Evolutionary conservation across 2,888 invertebrate genomes (phyloP).

Genomic region (Beris morrisii): DNA sequence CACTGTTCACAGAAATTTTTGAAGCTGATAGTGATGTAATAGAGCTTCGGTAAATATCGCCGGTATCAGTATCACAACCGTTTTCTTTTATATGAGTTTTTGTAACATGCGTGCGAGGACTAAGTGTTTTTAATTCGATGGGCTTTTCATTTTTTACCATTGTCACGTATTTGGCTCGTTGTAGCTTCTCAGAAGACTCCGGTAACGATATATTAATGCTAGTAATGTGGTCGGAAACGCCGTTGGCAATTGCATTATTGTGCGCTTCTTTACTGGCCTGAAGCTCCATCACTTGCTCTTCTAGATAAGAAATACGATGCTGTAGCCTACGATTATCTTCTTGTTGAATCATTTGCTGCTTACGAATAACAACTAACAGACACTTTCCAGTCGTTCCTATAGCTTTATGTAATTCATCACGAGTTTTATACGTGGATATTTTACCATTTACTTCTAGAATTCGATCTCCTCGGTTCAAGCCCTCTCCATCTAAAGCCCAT

Average conservation of each 20-base stretch:
- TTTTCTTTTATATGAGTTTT: slow-evolving; percentile 54
- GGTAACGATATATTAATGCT: slow-evolving; percentile 71
- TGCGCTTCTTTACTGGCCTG: slow-evolving; percentile 52
- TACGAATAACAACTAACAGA: slow-evolving; percentile 53
- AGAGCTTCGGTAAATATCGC: slow-evolving; percentile 41
- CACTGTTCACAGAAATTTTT: slow-evolving; percentile 55
- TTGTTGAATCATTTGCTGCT: slow-evolving; percentile 57
- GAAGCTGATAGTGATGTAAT: slow-evolving; percentile 53
- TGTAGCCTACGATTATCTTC: slow-evolving; percentile 82
- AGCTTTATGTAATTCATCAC: slow-evolving; percentile 72
- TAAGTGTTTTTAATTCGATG: slow-evolving; percentile 49
- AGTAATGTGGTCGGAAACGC: slow-evolving; percentile 61
- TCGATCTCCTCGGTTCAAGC: slow-evolving; percentile 72
- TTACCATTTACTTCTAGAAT: slow-evolving; percentile 82
- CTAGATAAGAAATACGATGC: slow-evolving; percentile 85
- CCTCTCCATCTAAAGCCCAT: slow-evolving; percentile 79
- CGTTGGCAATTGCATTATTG: slow-evolving; percentile 1
- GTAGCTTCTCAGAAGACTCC: slow-evolving; percentile 68
- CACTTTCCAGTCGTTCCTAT: slow-evolving; percentile 57
- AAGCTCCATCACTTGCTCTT: slow-evolving; percentile 77
- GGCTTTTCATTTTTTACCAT: slow-evolving; percentile 47
- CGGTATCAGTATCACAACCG: slow-evolving; percentile 43
- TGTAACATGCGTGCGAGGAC: slow-evolving; percentile 46
- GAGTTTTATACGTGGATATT: slow-evolving; percentile 67
- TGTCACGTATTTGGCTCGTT: slow-evolving; percentile 74